Conservation (phyloP, 2,113 vertebrate species). For the Lophius piscatorius region DNA sequence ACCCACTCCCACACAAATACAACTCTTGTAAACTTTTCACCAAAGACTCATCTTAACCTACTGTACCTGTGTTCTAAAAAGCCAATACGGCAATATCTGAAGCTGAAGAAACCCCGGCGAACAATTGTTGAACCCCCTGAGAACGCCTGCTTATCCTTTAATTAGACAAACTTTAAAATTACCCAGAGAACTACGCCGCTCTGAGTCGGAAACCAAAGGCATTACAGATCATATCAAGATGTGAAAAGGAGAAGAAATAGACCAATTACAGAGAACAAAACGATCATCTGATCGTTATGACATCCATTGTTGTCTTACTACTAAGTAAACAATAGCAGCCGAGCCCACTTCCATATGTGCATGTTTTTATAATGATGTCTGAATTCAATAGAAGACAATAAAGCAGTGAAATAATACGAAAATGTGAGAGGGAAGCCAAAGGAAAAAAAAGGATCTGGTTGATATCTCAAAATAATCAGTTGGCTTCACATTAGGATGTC, state of each 20-base stretch:
- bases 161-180: conserved; percentile 45
- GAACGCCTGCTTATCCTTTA: conserved; percentile 36
- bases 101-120: conserved; percentile 41
- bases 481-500: conserved; percentile 27
- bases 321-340: background rate
- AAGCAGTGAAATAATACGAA: conserved; percentile 21
- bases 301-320: background rate
- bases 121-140: conserved; percentile 33
- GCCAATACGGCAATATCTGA: conserved; percentile 37
- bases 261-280: background rate
- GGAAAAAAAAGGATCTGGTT: conserved; percentile 34
- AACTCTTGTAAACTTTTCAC: conserved; percentile 9
- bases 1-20: conserved; percentile 26
- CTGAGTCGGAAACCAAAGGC: background rate
- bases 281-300: background rate
- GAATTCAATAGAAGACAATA: conserved; percentile 59
- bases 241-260: background rate
- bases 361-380: conserved; percentile 15
- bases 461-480: conserved; percentile 28
- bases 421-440: conserved; percentile 31
- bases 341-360: background rate
- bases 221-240: background rate
- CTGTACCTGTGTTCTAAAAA: conserved; percentile 25
- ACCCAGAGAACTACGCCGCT: background rate
- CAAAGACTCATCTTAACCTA: conserved; percentile 33